Base-by-base conservation (phyloP, 2,797 vertebrate genomes). In the Syngnathus acus region DNA sequence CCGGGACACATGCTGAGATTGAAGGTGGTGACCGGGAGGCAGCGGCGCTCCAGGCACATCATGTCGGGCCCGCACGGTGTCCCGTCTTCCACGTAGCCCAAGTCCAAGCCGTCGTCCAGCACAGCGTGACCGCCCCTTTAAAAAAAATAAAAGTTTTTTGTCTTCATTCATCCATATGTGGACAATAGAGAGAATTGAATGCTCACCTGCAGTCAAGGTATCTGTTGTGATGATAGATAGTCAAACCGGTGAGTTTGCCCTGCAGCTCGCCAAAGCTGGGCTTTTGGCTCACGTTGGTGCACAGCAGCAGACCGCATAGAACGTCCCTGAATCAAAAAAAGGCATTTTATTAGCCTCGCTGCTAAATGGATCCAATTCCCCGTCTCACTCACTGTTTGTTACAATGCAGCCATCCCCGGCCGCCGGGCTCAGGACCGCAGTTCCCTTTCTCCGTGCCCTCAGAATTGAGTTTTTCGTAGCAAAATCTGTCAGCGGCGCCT, bases 51-150 rank as follows among this genome's bases (percentile, higher is more conserved):
- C 79, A 96, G 86, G 82, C 96, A 98, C 92, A 98, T 92, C 96
- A 99, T 99, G 80, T 94, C 95, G 3, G 97, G 97, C 16, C 96
- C 97, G 0, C 97, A 99, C 3, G 95, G 94, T 0, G 95, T 94
- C 70, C 97, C 97, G 0, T 98, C 95, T 78, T 98, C 95, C 77
- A 99, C 94, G 0, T 98, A 99, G 80, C 96, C 97, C 82, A 98
- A 80, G 75, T 95, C 94, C 0, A 93, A 89, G 72, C 95, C 94
- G 0, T 99, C 97, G 7, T 96, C 95, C 81, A 98, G 87, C 74
- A 96, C 90, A 0, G 95, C 95, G 0, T 98, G 95, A 65, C 95
- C 96, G 0, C 95, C 96, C 63, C 95, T 98, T 79, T 8, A 10
- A 47, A 47, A 45, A 45, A 47, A 47, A 47, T 1, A 47, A 47